These are phyloP conservation scores for Drosophila neocordata DNA, from an alignment of 1,140 invertebrate species.

Conservation along the genomic window DNA sequence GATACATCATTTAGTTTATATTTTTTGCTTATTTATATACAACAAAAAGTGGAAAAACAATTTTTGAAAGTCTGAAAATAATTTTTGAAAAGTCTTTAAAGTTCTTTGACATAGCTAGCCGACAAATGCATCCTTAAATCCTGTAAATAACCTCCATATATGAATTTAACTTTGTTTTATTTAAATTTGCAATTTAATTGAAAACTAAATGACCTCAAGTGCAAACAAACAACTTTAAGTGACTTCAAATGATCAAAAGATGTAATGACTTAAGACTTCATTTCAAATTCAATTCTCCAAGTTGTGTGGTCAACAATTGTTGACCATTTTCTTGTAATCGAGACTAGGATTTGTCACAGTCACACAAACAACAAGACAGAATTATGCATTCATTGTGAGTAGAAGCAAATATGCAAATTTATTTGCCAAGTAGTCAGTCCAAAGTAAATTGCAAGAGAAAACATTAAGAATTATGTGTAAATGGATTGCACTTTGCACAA, in stretches of 20 bases:
- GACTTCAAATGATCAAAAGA: constrained; percentile 10
- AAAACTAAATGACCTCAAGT: constrained; percentile 10
- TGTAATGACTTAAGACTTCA: constrained; percentile 22
- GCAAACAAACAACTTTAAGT: background rate
- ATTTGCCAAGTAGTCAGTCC: constrained; percentile 66
- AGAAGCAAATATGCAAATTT: constrained; percentile 58
- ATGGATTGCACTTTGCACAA: constrained; percentile 53
- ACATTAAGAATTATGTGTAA: constrained; percentile 78
- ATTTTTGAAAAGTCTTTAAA: too few relatives aligned
- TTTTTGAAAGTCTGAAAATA: too few relatives aligned
- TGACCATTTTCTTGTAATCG: constrained; percentile 11
- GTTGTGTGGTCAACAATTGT: constrained; percentile 36
- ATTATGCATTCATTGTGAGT: constrained; percentile 6
- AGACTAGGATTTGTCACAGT: constrained; percentile 11
- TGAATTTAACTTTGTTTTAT: too few relatives aligned
- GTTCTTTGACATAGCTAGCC: too few relatives aligned
- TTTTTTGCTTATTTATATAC: too few relatives aligned
- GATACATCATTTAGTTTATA: too few relatives aligned
- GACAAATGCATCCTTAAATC: too few relatives aligned
- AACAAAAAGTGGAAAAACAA: too few relatives aligned
- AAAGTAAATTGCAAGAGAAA: constrained; percentile 74
- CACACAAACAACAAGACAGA: background rate
- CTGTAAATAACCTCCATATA: too few relatives aligned
- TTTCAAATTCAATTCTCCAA: constrained; percentile 30
- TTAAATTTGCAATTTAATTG: too few relatives aligned